Percentiles rank a stretch among this genome's conserved stretches.
Evolutionary conservation across 2,888 invertebrate genomes (phyloP).

Genomic region (Microplitis manilae): DNA sequence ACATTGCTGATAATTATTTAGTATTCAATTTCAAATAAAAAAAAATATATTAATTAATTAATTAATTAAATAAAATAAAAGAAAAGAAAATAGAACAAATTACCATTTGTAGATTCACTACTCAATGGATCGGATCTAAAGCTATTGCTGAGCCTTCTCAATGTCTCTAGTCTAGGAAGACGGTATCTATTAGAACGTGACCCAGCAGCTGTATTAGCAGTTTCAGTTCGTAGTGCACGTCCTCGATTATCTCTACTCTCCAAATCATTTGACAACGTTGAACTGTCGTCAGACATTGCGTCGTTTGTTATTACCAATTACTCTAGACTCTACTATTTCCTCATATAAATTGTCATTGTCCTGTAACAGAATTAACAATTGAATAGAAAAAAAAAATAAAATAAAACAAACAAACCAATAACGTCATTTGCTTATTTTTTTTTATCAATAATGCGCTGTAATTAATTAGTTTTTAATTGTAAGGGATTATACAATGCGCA

Average conservation of each 20-base stretch:
- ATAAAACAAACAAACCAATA: not conserved
- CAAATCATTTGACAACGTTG: constrained; percentile 50
- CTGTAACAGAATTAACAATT: not conserved
- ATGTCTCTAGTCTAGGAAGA: constrained; percentile 56
- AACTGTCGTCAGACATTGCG: constrained; percentile 64
- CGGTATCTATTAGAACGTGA: constrained; percentile 51
- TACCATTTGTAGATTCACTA: constrained; percentile 5
- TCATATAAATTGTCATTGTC: constrained; percentile 1
- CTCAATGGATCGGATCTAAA: not conserved
- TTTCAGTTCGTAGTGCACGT: constrained; percentile 51
- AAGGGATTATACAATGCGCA: not conserved
- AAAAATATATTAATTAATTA: not conserved
- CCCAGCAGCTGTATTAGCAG: constrained; percentile 50
- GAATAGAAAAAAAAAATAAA: not conserved
- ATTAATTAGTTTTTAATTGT: not conserved
- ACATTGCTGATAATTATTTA: not conserved
- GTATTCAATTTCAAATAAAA: not conserved
- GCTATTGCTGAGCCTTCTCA: constrained; percentile 55
- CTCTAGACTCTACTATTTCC: not conserved
- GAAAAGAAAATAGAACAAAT: constrained; percentile 27
- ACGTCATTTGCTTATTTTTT: not conserved
- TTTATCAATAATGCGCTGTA: not conserved
- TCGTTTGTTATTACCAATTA: not conserved
- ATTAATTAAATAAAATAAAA: not conserved
- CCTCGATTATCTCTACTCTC: constrained; percentile 58